Base-by-base conservation (phyloP, 2,888 invertebrate genomes). In the Epinotia bilunana region DNA sequence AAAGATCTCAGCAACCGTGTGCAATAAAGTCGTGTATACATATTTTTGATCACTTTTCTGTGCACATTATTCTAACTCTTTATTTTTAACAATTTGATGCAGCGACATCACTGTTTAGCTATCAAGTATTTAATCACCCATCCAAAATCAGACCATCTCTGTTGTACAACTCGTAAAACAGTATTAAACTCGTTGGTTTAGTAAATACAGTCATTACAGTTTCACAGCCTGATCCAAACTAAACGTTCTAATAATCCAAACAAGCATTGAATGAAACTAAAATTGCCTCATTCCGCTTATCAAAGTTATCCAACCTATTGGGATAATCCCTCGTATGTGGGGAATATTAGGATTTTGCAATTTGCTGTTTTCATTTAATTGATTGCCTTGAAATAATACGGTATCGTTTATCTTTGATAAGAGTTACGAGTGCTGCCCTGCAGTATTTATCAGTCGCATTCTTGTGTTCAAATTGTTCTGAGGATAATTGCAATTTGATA, bases 251-350 rank as follows among this genome's bases (percentile, higher is more conserved):
- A 28, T 69, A 60, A 67, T 57, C 55, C 55, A 57, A 67, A 67
- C 67, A 67, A 20, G 60, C 67, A 39, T 62, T 61, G 20, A 11
- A 53, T 61, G 20, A 11, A 53, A 72, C 57, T 72, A 65, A 72
- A 65, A 72, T 49, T 20, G 55, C 39, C 57, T 65, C 64, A 65
- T 72, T 72, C 43, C 49, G 68, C 57, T 72, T 72, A 72, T 72
- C 72, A 65, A 72, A 65, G 58, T 68, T 68, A 18, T 11, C 28
- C 64, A 58, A 65, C 53, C 61, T 62, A 28, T 62, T 39, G 13
- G 71, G 71, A 71, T 62, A 60, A 71, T 71, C 71, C 71, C 39
- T 12, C n/a, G 20, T 7, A 43, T 57, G 60, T 18, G 58, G 57
- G 57, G 7, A 39, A 43, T 39, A 49, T 18, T 68, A 33, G 57